phyloP scores from a whole-genome alignment of 2,113 vertebrate species.

The Plecotus auritus region DNA sequence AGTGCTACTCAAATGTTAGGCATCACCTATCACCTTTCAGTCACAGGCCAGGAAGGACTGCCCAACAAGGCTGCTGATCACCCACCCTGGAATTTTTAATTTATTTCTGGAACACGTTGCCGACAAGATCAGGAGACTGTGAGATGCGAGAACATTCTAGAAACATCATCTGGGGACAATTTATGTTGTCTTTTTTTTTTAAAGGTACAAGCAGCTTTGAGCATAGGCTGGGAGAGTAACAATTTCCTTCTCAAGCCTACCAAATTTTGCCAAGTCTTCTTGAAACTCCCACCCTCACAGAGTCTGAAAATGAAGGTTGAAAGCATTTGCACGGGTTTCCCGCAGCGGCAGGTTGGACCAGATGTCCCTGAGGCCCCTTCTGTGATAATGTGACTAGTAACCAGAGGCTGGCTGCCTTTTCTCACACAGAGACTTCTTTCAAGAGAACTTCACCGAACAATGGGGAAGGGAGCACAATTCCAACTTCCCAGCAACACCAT shows the following conservation, averaged over 20 bases:
- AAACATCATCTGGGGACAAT: conserved; percentile 2
- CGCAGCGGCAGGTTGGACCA: background rate
- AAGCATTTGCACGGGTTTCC: background rate
- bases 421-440: background rate
- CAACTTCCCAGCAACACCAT: background rate
- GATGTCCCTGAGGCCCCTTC: background rate
- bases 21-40: background rate
- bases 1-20: background rate
- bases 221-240: background rate
- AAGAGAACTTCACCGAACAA: background rate
- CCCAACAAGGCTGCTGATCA: background rate
- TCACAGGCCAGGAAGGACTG: background rate
- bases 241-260: background rate
- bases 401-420: background rate
- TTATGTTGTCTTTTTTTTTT: background rate
- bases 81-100: background rate
- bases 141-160: background rate
- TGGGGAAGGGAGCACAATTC: background rate
- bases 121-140: background rate
- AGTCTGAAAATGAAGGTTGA: background rate
- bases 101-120: background rate
- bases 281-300: background rate
- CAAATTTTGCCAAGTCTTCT: background rate
- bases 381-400: background rate
- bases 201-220: background rate